Conservation (phyloP, 2,888 invertebrate species). For the Uropetala carovei region DNA sequence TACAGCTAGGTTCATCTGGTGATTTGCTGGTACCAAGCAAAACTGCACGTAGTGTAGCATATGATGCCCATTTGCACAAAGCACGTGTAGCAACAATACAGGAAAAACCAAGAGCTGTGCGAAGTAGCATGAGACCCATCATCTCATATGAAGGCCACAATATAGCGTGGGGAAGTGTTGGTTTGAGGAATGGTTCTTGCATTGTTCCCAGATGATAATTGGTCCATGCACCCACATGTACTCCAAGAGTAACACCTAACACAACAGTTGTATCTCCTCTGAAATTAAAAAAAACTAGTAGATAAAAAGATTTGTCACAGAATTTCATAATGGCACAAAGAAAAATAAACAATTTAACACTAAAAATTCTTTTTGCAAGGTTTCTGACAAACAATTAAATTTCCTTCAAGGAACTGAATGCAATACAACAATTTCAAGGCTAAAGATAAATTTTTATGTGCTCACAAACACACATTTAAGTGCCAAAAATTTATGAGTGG, state of each 20-base stretch:
- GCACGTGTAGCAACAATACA: slow-evolving; percentile 84
- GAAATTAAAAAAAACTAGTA: slow-evolving; percentile 71
- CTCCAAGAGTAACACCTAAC: slow-evolving; percentile 87
- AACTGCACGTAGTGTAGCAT: slow-evolving; percentile 83
- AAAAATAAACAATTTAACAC: not conserved
- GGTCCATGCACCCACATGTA: slow-evolving; percentile 88
- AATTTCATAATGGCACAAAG: not conserved
- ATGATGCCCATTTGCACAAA: slow-evolving; percentile 83
- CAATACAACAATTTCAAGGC: too few species aligned
- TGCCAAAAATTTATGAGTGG: too few species aligned
- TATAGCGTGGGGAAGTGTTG: slow-evolving; percentile 84
- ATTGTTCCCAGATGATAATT: slow-evolving; percentile 87
- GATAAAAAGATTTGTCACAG: not conserved
- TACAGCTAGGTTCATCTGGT: slow-evolving; percentile 81
- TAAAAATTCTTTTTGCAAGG: too few species aligned
- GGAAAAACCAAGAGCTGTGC: slow-evolving; percentile 86
- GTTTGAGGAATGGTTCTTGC: slow-evolving; percentile 78
- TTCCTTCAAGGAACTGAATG: too few species aligned
- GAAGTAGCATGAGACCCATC: slow-evolving; percentile 77
- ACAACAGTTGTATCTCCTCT: slow-evolving; percentile 95
- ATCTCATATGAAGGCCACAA: slow-evolving; percentile 88
- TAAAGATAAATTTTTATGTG: too few species aligned
- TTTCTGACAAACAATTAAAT: too few species aligned
- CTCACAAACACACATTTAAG: too few species aligned
- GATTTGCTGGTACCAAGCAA: slow-evolving; percentile 83